Conservation (phyloP, 1,140 invertebrate genomes). For the Pogonomyrmex barbatus region DNA sequence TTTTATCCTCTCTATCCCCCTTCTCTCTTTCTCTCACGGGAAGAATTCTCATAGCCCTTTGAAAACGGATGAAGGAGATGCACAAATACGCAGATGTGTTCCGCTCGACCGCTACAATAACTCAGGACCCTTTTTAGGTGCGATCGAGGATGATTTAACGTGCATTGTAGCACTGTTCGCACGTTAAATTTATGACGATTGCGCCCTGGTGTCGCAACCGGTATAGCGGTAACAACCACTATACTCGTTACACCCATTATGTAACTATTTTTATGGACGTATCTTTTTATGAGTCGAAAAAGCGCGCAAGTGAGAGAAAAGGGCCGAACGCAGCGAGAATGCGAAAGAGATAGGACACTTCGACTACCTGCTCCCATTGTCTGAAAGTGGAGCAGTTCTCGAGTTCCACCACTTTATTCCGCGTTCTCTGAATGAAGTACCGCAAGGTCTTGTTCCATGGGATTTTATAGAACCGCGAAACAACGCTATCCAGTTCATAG, state of each 20-base stretch:
- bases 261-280: conserved; percentile 75
- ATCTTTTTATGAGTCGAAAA: conserved; percentile 62
- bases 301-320: conserved; percentile 45
- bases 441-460: conserved; percentile 73
- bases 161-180: conserved; percentile 79
- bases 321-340: neutral
- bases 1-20: neutral
- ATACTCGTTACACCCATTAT: conserved; percentile 77
- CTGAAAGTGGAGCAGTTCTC: conserved; percentile 78
- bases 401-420: conserved; percentile 78
- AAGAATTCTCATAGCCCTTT: conserved; percentile 55
- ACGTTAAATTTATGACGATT: conserved; percentile 79
- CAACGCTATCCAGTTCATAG: conserved; percentile 6
- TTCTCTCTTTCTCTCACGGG: neutral
- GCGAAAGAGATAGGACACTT: conserved; percentile 38
- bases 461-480: conserved; percentile 40
- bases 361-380: conserved; percentile 78
- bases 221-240: conserved; percentile 73
- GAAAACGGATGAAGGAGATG: conserved; percentile 43
- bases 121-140: conserved; percentile 75
- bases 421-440: conserved; percentile 74
- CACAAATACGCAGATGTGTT: conserved; percentile 32
- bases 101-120: conserved; percentile 69
- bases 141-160: conserved; percentile 79
- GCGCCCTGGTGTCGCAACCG: conserved; percentile 64